phyloP scores from a whole-genome alignment of 2,113 vertebrate genomes.

The Sitta europaea region DNA sequence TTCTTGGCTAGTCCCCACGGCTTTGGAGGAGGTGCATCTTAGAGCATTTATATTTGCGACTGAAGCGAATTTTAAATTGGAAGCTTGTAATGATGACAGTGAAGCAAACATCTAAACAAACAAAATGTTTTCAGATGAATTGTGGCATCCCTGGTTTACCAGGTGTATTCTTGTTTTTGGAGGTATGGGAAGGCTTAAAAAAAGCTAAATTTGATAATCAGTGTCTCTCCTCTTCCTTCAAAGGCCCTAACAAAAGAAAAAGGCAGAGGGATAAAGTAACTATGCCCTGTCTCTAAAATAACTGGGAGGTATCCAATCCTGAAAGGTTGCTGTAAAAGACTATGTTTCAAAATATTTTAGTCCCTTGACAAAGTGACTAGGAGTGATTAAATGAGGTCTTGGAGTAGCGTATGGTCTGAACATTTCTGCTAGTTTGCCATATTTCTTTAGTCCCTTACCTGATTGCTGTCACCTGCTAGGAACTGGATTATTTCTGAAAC shows the following conservation, averaged over 20 bases:
- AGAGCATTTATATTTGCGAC: not conserved
- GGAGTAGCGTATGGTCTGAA: not conserved
- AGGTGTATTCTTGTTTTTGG: not conserved
- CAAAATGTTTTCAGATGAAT: not conserved
- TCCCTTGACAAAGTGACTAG: not conserved
- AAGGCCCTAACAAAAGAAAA: not conserved
- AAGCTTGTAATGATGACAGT: not conserved
- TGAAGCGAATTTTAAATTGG: not conserved
- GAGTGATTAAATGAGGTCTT: not conserved
- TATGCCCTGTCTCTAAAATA: not conserved
- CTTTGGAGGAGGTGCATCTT: not conserved
- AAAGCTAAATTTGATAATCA: not conserved
- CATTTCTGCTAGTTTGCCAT: not conserved
- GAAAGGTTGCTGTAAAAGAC: not conserved
- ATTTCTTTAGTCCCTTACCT: not conserved
- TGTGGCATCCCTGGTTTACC: not conserved
- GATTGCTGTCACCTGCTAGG: not conserved
- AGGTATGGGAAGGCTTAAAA: not conserved
- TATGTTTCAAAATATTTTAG: not conserved
- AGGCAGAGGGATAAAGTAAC: fast-evolving
- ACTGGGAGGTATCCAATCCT: not conserved
- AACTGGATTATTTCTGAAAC: not conserved
- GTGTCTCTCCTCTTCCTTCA: not conserved
- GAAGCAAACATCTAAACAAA: not conserved
- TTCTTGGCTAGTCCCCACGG: not conserved